Base-by-base conservation (phyloP, 2,113 vertebrate species). In the Fregetta grallaria region DNA sequence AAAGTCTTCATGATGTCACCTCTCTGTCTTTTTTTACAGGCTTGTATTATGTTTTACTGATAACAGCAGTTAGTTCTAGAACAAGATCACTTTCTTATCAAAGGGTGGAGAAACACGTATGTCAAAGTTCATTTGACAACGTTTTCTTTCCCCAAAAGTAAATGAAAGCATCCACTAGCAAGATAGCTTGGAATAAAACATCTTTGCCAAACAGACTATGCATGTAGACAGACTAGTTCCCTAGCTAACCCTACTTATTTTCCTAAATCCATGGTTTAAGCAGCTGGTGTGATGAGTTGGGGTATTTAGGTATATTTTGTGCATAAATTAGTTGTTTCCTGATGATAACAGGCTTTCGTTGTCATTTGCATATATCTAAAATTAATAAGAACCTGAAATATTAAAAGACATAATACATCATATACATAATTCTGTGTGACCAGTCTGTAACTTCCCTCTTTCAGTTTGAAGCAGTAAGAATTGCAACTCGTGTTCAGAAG, bases 81-180 rank as follows among this genome's bases (percentile, higher is more conserved):
- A 49, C 18, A 68, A 59, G 6, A 13, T 29, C 4, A 23, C 13
- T 65, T 91, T 63, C 52, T 77, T 44, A 10, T 19, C 26, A 72
- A 52, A 2, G 6, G 8, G 2, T 18, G 6, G 4, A 61, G 22
- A 59, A 78, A 36, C 5, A 23, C 2, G 0, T 30, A 58, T 36
- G 11, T 38, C 14, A 56, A 44, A 85, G 5, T 23, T 23, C 2
- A 38, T 38, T 38, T 38, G 3, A 30, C 6, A 42, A 23, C 6
- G 17, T 70, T 81, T 84, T 72, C 6, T 66, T 75, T 65, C 7
- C 27, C 27, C 11, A 38, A 45, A 86, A 53, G 6, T 14, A 27
- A 55, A n/a, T 1, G 2, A 75, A 93, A 62, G 1, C 27, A n/a
- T 56, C 15, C 26, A 47, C 6, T 8, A 66, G 30, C 12, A 78